Base-by-base conservation (phyloP, 2,113 vertebrate species). In the Tapirus terrestris region DNA sequence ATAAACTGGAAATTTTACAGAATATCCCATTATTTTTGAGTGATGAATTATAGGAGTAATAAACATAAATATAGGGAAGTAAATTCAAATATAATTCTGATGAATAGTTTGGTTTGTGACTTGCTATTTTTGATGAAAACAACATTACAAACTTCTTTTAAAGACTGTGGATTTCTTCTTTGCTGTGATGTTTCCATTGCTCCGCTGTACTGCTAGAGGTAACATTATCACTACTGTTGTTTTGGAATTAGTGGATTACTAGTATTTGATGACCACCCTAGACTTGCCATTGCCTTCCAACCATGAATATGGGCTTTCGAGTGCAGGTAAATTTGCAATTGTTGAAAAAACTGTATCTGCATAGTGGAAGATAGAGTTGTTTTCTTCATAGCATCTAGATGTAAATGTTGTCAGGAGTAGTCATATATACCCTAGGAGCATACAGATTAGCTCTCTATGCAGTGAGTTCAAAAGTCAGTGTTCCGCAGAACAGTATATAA, bases 121-220 rank as follows among this genome's bases (percentile, higher is more conserved):
- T 73, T 70, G 77, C 18, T 76, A 48, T 89, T 89, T 96, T 89
- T 83, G 51, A 39, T 43, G 43, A 93, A 92, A 96, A 60, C 6
- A 58, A 12, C 27, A 68, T 60, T 70, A 75, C 31, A 88, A 31
- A 67, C 20, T 45, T 82, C 11, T 6, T 13, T 43, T 56, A 67
- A 91, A 70, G 43, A 53, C 31, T 29, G 27, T 60, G 39, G 53
- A 60, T 75, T 48, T 83, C 36, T 93, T 70, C 43, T 80, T 72
- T 92, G 58, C 16, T 90, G 11, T 68, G 63, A 31, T 77, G 14
- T 27, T 77, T 83, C 21, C 67, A 31, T 63, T 70, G 43, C 5
- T 63, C 16, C 23, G 17, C 6, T 72, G 16, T 27, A 70, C 53
- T 61, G 53, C n/a, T 73, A 90, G 12, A 25, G 63, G 29, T 61